phyloP scores from a whole-genome alignment of 2,113 vertebrate genomes.

The Cinclus mexicanus region DNA sequence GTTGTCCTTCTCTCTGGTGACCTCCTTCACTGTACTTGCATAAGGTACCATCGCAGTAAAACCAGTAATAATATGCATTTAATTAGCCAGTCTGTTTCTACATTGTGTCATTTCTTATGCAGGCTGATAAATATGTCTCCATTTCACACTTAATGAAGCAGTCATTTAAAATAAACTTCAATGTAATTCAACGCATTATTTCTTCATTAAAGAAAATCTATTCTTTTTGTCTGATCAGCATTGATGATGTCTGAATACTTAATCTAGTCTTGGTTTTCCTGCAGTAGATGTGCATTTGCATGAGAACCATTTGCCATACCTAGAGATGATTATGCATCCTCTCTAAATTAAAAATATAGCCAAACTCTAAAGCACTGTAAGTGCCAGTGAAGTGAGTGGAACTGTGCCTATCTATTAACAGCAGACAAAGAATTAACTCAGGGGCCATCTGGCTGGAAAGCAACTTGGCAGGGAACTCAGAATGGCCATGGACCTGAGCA shows the following conservation, averaged over 20 bases:
- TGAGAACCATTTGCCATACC: not conserved
- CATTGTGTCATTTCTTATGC: not conserved
- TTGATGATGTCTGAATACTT: not conserved
- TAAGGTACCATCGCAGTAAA: not conserved
- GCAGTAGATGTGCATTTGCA: not conserved
- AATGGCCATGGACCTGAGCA: not conserved
- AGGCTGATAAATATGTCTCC: not conserved
- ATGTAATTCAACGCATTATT: not conserved
- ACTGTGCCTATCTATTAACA: not conserved
- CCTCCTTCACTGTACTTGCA: not conserved
- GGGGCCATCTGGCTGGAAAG: not conserved
- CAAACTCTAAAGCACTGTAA: not conserved
- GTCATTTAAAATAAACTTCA: not conserved
- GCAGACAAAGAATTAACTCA: not conserved
- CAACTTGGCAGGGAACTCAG: not conserved
- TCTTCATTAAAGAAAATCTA: not conserved
- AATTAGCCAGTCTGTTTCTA: not conserved
- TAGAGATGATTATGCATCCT: not conserved
- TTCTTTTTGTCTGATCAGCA: not conserved
- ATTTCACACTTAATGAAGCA: conserved; percentile 3
- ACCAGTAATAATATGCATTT: not conserved
- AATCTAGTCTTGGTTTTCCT: not conserved
- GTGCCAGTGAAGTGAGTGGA: not conserved
- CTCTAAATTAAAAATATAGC: not conserved
- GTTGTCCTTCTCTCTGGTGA: not conserved